These are phyloP conservation scores for Brachypterus glaber DNA, from an alignment of 2,888 invertebrate genomes.

Conservation along the genomic window DNA sequence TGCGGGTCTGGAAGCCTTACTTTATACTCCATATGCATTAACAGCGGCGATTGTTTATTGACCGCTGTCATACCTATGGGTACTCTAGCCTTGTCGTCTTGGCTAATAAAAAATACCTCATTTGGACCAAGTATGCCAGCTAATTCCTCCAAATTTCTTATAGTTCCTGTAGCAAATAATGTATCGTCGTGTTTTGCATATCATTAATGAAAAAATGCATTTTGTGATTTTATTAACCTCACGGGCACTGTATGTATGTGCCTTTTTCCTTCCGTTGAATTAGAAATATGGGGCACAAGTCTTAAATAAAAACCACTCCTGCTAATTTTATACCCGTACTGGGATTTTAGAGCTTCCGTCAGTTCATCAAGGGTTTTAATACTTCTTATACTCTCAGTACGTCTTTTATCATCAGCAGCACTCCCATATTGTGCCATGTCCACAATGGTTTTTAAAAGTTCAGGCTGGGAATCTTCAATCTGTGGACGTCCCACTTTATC, in stretches of 20 bases:
- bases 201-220: too few species aligned
- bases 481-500: conserved; percentile 22
- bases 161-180: neutral
- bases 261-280: conserved; percentile 24
- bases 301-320: conserved; percentile 23
- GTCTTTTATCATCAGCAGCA: conserved; percentile 25
- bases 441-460: conserved; percentile 26
- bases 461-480: conserved; percentile 19
- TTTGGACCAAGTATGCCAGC: neutral
- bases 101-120: neutral
- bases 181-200: neutral
- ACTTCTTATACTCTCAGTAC: conserved; percentile 22
- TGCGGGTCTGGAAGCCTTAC: conserved; percentile 19
- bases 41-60: neutral
- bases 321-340: conserved; percentile 19
- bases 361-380: conserved; percentile 13
- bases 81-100: neutral
- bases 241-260: conserved; percentile 25
- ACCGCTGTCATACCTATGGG: neutral
- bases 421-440: conserved; percentile 29
- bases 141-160: neutral
- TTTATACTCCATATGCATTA: conserved; percentile 22
- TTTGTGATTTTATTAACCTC: conserved; percentile 11
- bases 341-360: conserved; percentile 16
- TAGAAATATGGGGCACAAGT: conserved; percentile 21